Percentiles rank a stretch among this genome's conserved stretches.
These are phyloP conservation scores for Pheosia tremula DNA, from an alignment of 2,888 invertebrate genomes.

Conservation along the genomic window DNA sequence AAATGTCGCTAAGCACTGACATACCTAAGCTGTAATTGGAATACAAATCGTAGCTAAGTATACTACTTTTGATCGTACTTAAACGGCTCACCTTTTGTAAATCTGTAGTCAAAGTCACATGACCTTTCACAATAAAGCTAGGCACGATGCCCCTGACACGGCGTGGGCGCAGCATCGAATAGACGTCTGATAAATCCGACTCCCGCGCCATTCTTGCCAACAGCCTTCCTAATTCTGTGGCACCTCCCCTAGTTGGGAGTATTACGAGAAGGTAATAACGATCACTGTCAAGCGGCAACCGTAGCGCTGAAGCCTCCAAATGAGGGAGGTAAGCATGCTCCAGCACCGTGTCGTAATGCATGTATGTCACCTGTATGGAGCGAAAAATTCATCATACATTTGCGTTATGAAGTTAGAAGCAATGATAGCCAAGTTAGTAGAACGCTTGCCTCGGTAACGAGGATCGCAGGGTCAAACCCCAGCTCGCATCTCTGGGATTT, in stretches of 20 bases:
- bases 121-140: slow-evolving; percentile 91
- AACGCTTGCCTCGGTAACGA: too few relatives aligned
- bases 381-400: slow-evolving; percentile 37
- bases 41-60: neutral
- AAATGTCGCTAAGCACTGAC: too few relatives aligned
- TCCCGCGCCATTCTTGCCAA: slow-evolving; percentile 86
- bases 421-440: too few relatives aligned
- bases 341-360: slow-evolving; percentile 90
- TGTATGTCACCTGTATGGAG: slow-evolving; percentile 84
- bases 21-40: too few relatives aligned
- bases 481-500: too few relatives aligned
- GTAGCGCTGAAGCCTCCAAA: slow-evolving; percentile 88
- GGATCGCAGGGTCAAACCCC: too few relatives aligned
- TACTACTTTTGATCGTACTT: neutral
- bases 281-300: slow-evolving; percentile 91
- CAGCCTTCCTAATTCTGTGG: slow-evolving; percentile 85
- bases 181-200: slow-evolving; percentile 87
- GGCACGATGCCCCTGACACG: slow-evolving; percentile 92
- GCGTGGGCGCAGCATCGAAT: slow-evolving; percentile 87
- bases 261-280: slow-evolving; percentile 91
- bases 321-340: slow-evolving; percentile 90
- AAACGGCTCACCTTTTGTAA: slow-evolving; percentile 88
- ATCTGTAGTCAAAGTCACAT: slow-evolving; percentile 91
- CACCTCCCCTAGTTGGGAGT: slow-evolving; percentile 87
- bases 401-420: too few relatives aligned